Evolutionary conservation across 2,113 vertebrate species (phyloP).

Genomic region (Dasyprocta punctata): DNA sequence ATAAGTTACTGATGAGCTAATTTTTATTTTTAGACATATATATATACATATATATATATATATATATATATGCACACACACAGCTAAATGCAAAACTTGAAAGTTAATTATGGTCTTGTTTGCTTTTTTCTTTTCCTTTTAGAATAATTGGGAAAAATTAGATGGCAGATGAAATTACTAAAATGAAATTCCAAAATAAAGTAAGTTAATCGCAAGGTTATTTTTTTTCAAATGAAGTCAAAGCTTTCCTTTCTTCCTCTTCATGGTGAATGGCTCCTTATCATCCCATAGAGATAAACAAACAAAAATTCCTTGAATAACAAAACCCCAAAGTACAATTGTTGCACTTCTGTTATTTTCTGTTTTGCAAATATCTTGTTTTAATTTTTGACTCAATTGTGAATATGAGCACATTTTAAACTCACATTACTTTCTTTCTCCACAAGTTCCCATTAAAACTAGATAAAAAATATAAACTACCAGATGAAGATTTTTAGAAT

Average conservation of each 20-base stretch:
- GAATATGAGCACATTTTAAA: slow-evolving; percentile 35
- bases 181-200: slow-evolving; percentile 50
- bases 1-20: background rate
- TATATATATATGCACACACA: too few species aligned
- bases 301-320: slow-evolving; percentile 55
- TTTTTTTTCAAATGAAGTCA: background rate
- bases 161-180: slow-evolving; percentile 58
- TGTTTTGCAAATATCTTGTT: slow-evolving; percentile 4
- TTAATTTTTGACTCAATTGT: slow-evolving; percentile 29
- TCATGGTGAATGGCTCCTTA: slow-evolving; percentile 51
- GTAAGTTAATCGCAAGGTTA: slow-evolving; percentile 7
- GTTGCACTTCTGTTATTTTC: background rate
- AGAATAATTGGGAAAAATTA: slow-evolving; percentile 39
- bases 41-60: too few species aligned
- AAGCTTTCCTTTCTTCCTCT: background rate
- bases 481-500: background rate
- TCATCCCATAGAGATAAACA: slow-evolving; percentile 11
- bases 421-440: background rate
- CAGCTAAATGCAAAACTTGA: background rate
- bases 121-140: slow-evolving; percentile 57
- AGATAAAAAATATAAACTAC: slow-evolving; percentile 2
- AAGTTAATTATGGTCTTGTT: background rate
- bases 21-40: background rate
- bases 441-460: background rate
- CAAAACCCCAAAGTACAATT: background rate